A percentile compares a stretch with the other conserved stretches of the same genome.
Conservation (phyloP, 2,888 invertebrate species). For the Oasisia sp. region DNA sequence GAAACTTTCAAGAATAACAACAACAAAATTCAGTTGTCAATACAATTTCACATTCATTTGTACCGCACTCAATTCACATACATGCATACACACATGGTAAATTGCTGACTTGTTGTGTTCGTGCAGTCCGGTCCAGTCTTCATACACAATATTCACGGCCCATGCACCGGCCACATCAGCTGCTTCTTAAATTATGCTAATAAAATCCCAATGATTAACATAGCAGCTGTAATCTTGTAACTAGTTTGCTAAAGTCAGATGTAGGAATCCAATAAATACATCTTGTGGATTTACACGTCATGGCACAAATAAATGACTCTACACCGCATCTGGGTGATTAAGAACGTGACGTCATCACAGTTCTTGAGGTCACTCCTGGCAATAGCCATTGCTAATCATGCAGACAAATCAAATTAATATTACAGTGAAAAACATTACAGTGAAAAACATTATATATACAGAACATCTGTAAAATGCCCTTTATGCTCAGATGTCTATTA, state of each 20-base stretch:
- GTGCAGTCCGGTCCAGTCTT: neutral
- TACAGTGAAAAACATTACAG: slow-evolving; percentile 12
- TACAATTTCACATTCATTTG: neutral
- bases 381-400: neutral
- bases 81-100: neutral
- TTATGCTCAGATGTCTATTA: slow-evolving; percentile 8
- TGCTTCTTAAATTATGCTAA: neutral
- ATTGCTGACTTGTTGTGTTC: neutral
- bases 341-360: neutral
- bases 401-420: neutral
- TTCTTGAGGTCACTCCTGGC: neutral
- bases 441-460: neutral
- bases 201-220: neutral
- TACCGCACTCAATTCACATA: slow-evolving; percentile 3
- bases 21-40: neutral
- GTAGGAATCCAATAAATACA: slow-evolving; percentile 10
- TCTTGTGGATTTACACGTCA: neutral
- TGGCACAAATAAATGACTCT: slow-evolving; percentile 17
- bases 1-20: neutral
- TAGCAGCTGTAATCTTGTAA: neutral
- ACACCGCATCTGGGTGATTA: neutral
- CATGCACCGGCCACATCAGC: neutral
- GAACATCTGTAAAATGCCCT: neutral
- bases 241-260: neutral
- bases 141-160: neutral